phyloP scores from a whole-genome alignment of 2,888 invertebrate species.

The Orthosia cruda region DNA sequence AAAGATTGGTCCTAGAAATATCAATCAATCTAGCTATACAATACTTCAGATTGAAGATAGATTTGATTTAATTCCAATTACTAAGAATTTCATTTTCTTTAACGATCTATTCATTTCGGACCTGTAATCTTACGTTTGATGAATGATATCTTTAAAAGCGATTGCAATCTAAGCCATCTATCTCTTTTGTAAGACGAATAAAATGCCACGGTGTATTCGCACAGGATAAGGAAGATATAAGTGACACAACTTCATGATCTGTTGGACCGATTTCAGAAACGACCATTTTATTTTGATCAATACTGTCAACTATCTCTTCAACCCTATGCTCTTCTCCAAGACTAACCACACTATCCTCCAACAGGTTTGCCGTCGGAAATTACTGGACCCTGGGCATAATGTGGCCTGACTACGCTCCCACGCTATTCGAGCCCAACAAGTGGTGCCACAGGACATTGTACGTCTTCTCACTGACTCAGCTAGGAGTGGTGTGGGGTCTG shows the following conservation, averaged over 20 bases:
- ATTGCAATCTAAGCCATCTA: not conserved
- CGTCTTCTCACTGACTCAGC: slow-evolving; percentile 94
- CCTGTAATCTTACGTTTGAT: not conserved
- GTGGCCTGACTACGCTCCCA: slow-evolving; percentile 95
- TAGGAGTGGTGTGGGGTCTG: slow-evolving; percentile 94
- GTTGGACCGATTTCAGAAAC: no score
- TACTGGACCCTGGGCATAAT: slow-evolving; percentile 95
- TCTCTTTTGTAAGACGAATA: not conserved
- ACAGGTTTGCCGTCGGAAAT: slow-evolving; percentile 94
- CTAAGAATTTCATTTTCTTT: slow-evolving; percentile 22
- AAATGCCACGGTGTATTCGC: no score
- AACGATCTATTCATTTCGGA: slow-evolving; percentile 19
- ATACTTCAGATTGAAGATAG: not conserved
- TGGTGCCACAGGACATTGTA: slow-evolving; percentile 96
- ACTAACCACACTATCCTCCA: not conserved
- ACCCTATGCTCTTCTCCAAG: not conserved
- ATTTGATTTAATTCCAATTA: slow-evolving; percentile 22
- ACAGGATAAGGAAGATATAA: no score
- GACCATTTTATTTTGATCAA: not conserved
- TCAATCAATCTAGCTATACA: slow-evolving; percentile 24
- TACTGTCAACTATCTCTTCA: not conserved
- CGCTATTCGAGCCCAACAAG: slow-evolving; percentile 94
- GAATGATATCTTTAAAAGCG: not conserved
- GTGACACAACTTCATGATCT: no score
- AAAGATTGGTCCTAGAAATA: not conserved